These are phyloP conservation scores for Vidua chalybeata DNA, from an alignment of 2,113 vertebrate genomes.

Conservation along the genomic window DNA sequence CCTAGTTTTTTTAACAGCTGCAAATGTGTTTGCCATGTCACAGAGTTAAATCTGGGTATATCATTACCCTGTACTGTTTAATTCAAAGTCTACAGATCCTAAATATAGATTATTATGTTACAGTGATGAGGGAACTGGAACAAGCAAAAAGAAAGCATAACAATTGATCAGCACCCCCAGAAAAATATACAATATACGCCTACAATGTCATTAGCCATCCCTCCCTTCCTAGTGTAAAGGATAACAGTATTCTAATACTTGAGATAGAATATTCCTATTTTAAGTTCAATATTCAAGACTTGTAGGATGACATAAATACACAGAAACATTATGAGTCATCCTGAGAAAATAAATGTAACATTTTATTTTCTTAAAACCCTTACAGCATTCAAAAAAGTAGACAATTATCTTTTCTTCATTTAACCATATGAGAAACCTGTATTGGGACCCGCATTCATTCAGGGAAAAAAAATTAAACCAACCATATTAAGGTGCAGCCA, in stretches of 20 bases:
- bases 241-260: not conserved
- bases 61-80: not conserved
- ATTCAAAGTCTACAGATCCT: not conserved
- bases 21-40: not conserved
- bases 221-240: not conserved
- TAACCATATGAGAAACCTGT: not conserved
- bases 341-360: not conserved
- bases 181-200: not conserved
- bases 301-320: not conserved
- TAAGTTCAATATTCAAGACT: not conserved
- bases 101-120: not conserved
- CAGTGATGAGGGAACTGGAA: not conserved
- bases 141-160: not conserved
- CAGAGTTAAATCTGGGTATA: not conserved
- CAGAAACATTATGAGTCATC: not conserved
- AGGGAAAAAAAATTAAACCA: not conserved
- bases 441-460: not conserved
- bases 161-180: not conserved
- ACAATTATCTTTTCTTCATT: not conserved
- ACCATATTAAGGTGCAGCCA: not conserved
- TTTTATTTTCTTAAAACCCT: not conserved
- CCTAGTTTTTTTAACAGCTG: not conserved
- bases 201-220: not conserved
- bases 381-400: not conserved
- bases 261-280: not conserved